Base-by-base conservation (phyloP, 2,888 invertebrate species). In the Anagyrus pseudococci region DNA sequence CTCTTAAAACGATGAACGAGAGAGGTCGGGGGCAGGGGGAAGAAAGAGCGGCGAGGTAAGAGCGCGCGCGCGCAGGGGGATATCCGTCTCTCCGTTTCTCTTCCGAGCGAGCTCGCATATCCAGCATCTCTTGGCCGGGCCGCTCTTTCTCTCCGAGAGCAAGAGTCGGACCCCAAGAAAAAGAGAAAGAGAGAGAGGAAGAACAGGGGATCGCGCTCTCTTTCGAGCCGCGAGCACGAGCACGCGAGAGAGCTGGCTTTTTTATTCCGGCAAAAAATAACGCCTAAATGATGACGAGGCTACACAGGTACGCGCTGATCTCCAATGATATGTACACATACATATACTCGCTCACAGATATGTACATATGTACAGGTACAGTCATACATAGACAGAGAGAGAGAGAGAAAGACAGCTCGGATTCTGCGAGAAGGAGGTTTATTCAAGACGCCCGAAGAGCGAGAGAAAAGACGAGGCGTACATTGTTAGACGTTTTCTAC, bases 131-230 rank as follows among this genome's bases (percentile, higher is more conserved):
- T 37, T 15, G 33, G 13, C 33, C n/a, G n/a, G n/a, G n/a, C n/a
- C n/a, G n/a, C n/a, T n/a, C n/a, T n/a, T n/a, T n/a, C n/a, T n/a
- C n/a, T n/a, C n/a, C n/a, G n/a, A n/a, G n/a, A n/a, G n/a, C n/a
- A n/a, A n/a, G n/a, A n/a, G n/a, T n/a, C n/a, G n/a, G n/a, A n/a
- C n/a, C n/a, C n/a, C n/a, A n/a, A n/a, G n/a, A n/a, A n/a, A n/a
- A n/a, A n/a, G n/a, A n/a, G n/a, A n/a, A n/a, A n/a, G 13, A 8
- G 33, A 37, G 33, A 71, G 69, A 69, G 69, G 71, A 71, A 55
- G 53, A 58, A 54, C 49, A 54, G 53, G 47, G 22, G 52, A n/a
- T 48, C 7, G 29, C 33, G 13, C 22, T 19, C 59, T 29, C 41
- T 17, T 66, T 55, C 53, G n/a, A 54, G 55, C 47, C 43, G 37